A percentile compares a stretch with the other conserved stretches of the same genome.
These are phyloP conservation scores for Penelope pileata DNA, from an alignment of 2,113 vertebrate species.

Conservation along the genomic window DNA sequence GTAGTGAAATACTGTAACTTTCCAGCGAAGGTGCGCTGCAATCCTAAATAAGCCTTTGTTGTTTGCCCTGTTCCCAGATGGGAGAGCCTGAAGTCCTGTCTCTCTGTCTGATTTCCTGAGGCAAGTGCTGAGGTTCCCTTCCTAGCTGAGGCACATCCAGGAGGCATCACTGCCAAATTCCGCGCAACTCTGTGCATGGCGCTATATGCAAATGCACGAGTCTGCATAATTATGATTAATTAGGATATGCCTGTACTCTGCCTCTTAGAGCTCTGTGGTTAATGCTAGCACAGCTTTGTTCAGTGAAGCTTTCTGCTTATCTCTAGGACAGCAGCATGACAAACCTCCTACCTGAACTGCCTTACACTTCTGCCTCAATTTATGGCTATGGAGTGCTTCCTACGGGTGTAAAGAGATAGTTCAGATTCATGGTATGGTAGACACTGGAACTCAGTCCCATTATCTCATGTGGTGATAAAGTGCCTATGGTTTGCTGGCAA, in stretches of 20 bases:
- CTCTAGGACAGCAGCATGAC: neutral
- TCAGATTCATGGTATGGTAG: neutral
- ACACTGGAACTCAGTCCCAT: neutral
- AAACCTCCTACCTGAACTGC: neutral
- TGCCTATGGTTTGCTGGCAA: neutral
- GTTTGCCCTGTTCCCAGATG: neutral
- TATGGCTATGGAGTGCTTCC: neutral
- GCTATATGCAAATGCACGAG: neutral
- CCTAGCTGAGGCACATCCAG: neutral
- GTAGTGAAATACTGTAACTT: neutral
- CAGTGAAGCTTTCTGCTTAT: constrained; percentile 27
- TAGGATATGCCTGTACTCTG: neutral
- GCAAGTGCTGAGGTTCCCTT: neutral
- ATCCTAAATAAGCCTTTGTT: neutral
- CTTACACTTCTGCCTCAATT: fast-evolving
- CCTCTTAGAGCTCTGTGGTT: neutral
- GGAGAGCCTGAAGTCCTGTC: neutral
- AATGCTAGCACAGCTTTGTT: neutral
- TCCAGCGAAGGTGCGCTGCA: neutral
- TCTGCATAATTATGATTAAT: constrained; percentile 26
- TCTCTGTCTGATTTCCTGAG: neutral
- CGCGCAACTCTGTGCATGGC: neutral
- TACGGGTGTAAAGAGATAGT: neutral
- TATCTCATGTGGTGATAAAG: neutral
- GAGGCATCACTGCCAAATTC: neutral